Evolutionary conservation across 2,888 invertebrate species (phyloP), one percentile per base, ranked within the genome.

Genomic region (Fragum whitleyi): DNA sequence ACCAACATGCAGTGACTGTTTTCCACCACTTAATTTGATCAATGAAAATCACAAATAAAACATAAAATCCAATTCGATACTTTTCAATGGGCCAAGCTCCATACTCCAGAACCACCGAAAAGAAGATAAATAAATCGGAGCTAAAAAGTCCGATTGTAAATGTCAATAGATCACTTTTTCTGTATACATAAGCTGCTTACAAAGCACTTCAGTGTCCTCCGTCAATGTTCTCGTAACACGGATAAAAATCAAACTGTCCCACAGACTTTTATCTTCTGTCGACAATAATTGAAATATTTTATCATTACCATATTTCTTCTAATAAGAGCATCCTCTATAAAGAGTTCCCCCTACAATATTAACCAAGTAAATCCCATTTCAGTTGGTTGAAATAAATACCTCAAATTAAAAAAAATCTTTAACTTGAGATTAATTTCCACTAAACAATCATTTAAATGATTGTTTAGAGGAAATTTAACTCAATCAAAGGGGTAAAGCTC

Each of bases 181-280:
- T 65, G 65, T 65, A 42, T 65, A 65, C 65, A 39, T 65, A 65
- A 65, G 65, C 65, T 42, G 39, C 65, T 65, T 65, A 65, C 65
- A 39, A n/a, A 65, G 42, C 65, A 65, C 65, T 65, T 65, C 42
- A 65, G 36, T 42, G n/a, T 42, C 42, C 14, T 16, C 39, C 19
- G 28, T 42, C 36, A 42, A 14, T 26, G 16, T 21, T 9, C 42
- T 11, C 19, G 26, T 21, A 28, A 9, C 9, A 14, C 32, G 26
- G 21, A 29, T 42, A 65, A 65, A 65, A 65, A 65, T 65, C 65
- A 42, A 61, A 61, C 29, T 14, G 32, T 26, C 61, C n/a, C 39
- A n/a, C n/a, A n/a, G n/a, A 65, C 65, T 65, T 39, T 65, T 65
- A 42, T 42, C 47, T 21, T 9, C 65, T 9, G 42, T 32, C 1